Conservation (phyloP, 1,140 invertebrate genomes). For the Elymnias hypermnestra region DNA sequence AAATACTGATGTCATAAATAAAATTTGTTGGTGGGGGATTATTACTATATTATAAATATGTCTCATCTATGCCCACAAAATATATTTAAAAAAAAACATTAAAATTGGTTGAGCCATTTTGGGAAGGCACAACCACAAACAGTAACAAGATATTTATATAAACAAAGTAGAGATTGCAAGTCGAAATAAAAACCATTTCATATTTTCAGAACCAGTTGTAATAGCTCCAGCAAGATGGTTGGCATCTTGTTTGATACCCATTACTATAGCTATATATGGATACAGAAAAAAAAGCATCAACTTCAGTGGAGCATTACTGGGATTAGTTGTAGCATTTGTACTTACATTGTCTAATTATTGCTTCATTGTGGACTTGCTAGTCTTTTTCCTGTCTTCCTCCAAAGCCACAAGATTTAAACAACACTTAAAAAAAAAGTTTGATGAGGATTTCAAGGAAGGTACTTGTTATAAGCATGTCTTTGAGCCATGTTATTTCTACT, state of each 20-base stretch:
- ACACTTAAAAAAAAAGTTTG: conserved; percentile 83
- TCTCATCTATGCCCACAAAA: too few species aligned
- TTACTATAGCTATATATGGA: conserved; percentile 82
- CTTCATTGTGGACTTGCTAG: conserved; percentile 84
- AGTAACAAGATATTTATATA: too few species aligned
- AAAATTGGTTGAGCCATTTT: too few species aligned
- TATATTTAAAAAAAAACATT: too few species aligned
- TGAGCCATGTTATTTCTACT: too few species aligned
- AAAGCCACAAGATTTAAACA: conserved; percentile 88
- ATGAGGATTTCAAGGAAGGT: conserved; percentile 89
- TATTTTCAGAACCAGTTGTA: conserved; percentile 77
- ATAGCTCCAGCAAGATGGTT: conserved; percentile 87
- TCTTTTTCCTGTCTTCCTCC: conserved; percentile 89
- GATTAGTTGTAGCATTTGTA: conserved; percentile 86
- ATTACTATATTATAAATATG: too few species aligned
- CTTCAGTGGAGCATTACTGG: conserved; percentile 83
- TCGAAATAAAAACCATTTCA: too few species aligned
- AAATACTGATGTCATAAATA: too few species aligned
- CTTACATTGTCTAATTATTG: conserved; percentile 87
- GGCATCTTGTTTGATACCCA: conserved; percentile 80
- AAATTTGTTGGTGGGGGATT: too few species aligned
- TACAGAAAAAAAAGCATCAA: conserved; percentile 81
- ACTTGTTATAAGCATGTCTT: background rate
- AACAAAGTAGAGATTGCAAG: too few species aligned
- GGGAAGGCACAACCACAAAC: too few species aligned